Evolutionary conservation across 2,797 vertebrate species (phyloP), one percentile per base, ranked within the genome.

Genomic region (Hirundo rustica): DNA sequence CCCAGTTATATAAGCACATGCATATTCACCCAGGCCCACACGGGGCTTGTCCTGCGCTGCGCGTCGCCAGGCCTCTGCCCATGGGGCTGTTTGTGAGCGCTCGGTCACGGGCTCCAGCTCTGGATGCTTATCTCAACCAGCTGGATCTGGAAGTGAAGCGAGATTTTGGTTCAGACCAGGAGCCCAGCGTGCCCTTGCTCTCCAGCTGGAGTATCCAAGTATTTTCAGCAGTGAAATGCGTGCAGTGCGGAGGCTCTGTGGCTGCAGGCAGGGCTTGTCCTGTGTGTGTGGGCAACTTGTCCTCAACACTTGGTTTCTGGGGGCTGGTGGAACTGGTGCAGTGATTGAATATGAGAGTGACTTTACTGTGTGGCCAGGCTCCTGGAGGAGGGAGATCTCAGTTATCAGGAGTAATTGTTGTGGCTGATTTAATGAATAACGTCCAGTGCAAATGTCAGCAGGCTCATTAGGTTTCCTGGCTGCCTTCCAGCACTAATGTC

Each of bases 381-480:
- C 42, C 67, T 62, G 29, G 1, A 11, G 58, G 75, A 92, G 58
- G 42, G 58, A 74, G 68, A 67, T 77, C 72, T 92, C 54, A 74
- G 26, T 87, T 85, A 92, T 88, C 87, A 32, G 76, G 18, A 75
- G 79, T 76, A 92, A 86, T 78, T 5, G 23, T 55, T 74, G 88
- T 80, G 84, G 89, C 76, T 91, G 66, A 81, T 91, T 93, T 81
- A 10, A 81, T 88, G 66, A 84, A 93, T 85, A 89, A 94, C 60
- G 87, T 29, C 40, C 58, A 50, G 76, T 47, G 50, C 85, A 88
- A 95, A 94, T 95, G 85, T 78, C 88, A 87, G 34, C 78, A 16
- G 77, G 89, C 74, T 86, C 76, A 92, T 93, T 92, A 88, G 85
- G 60, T 90, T 96, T 77, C 78, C 88, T 95, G 96, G 92, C 83